Evolutionary conservation across 2,113 vertebrate species (phyloP), one percentile per base, ranked within the genome.

Genomic region (Leptobrachium leishanense): DNA sequence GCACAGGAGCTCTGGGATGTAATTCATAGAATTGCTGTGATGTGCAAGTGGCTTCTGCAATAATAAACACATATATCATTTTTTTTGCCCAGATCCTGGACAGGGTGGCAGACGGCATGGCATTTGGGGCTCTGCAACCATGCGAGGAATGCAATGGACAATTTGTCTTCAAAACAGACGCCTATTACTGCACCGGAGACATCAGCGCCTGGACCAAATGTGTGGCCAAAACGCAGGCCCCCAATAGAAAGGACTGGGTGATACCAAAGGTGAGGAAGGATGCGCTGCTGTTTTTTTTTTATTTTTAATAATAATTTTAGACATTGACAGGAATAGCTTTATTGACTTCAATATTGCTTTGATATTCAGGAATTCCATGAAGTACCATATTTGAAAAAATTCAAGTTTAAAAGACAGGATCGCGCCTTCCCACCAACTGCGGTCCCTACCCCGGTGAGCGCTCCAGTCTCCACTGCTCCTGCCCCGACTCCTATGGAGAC

Each of bases 151-250:
- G 98, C 85, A 86, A 88, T 0, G 97, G 98, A 12, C 98, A 99
- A 89, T 90, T 98, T 85, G 94, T 98, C 79, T 98, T 98, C 86
- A 98, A 94, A 87, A 92, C 94, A 0, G 96, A 98, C 0, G 94
- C 95, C 0, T 99, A 99, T 41, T 95, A 96, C 85, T 99, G 97
- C 39, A 94, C 92, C 0, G 97, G 98, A 6, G 90, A 99, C 64
- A 94, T 99, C 82, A 98, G 96, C 7, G 95, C 95, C 76, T 99
- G 98, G 98, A 99, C 98, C 9, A 99, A 99, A 85, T 99, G 98
- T 20, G 94, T 96, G 82, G 92, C 93, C 85, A 99, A 93, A 90
- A 98, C 93, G 0, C 86, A 92, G 85, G 93, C 82, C 0, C 98
- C 98, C 12, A 82, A 76, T 72, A 93, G 95, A 65, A 96, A 94